Evolutionary conservation across 2,797 vertebrate species (phyloP).

Genomic region (Lacerta viridis): DNA sequence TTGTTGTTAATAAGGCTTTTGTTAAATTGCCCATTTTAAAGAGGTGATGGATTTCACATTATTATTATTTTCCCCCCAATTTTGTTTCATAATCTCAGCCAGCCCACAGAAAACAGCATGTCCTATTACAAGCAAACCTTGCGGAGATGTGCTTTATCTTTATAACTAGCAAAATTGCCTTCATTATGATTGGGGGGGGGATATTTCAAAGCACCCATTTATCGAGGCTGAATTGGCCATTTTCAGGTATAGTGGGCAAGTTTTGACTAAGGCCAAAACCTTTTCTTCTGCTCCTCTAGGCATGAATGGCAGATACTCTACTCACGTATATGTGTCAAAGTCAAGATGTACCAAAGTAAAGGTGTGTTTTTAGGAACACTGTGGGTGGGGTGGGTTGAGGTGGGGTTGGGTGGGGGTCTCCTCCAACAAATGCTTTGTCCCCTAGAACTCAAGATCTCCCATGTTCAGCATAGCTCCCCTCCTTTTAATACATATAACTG

Average conservation of each 20-base stretch:
- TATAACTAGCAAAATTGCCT: background rate
- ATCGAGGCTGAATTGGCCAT: background rate
- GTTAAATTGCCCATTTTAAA: slow-evolving; percentile 25
- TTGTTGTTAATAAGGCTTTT: slow-evolving; percentile 22
- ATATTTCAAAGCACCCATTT: background rate
- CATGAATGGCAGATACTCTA: background rate
- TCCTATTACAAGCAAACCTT: background rate
- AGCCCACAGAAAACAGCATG: background rate
- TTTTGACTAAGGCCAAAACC: background rate
- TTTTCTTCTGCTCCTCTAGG: background rate
- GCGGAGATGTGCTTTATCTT: background rate
- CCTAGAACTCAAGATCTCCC: no score
- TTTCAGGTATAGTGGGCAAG: background rate
- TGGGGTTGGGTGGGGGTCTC: background rate
- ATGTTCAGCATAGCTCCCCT: background rate
- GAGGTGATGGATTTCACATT: background rate
- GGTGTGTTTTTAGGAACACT: background rate
- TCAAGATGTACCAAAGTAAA: background rate
- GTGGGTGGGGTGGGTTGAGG: no score
- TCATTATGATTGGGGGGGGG: background rate
- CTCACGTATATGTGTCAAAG: background rate
- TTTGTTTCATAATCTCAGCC: background rate
- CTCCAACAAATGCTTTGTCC: no score
- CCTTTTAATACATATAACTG: background rate
- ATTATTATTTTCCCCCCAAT: background rate